phyloP scores from a whole-genome alignment of 2,797 vertebrate species.

The Carduelis carduelis region DNA sequence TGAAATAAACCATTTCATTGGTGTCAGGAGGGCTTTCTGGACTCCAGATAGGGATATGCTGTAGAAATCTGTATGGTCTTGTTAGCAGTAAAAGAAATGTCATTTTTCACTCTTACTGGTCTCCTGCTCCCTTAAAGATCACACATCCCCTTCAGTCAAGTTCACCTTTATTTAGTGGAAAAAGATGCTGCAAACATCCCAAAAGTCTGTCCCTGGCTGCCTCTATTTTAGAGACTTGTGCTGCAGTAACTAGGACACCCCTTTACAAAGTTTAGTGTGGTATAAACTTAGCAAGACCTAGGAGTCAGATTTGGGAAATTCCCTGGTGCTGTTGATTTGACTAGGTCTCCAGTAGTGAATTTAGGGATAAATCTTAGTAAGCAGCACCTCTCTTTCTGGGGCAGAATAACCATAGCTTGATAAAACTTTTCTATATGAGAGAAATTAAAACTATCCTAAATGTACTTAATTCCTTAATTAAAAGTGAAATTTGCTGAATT shows the following conservation, averaged over 20 bases:
- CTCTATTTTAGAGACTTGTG: neutral
- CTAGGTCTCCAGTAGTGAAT: neutral
- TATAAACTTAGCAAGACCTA: neutral
- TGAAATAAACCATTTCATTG: neutral
- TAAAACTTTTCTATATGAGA: neutral
- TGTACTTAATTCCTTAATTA: neutral
- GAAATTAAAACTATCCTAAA: neutral
- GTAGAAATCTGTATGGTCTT: neutral
- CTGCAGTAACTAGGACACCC: neutral
- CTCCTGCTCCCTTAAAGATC: neutral
- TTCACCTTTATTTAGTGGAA: neutral
- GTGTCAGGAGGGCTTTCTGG: neutral
- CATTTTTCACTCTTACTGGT: neutral
- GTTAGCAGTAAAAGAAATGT: neutral
- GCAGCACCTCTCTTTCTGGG: neutral
- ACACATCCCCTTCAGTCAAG: neutral
- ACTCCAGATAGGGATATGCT: neutral
- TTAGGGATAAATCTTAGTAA: neutral
- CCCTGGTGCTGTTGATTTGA: neutral
- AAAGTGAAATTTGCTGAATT: neutral
- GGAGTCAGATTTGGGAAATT: neutral
- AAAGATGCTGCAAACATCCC: neutral
- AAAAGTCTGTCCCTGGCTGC: neutral
- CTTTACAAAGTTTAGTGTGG: neutral
- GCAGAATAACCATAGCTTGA: neutral